Evolutionary conservation across 2,113 vertebrate genomes (phyloP), one percentile per base, ranked within the genome.

Genomic region (Hemichromis elongatus): DNA sequence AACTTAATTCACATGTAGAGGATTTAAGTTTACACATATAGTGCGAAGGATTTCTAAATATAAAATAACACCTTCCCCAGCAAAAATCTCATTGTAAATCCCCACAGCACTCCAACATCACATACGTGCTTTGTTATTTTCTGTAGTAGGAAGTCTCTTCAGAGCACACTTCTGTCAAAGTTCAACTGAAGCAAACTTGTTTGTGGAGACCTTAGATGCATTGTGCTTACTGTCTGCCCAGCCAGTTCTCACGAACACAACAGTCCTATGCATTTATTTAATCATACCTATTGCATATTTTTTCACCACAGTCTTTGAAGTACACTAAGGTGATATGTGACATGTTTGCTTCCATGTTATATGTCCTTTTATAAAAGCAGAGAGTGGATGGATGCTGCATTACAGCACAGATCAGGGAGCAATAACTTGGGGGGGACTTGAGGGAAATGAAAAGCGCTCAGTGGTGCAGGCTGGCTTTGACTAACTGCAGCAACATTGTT

Each of bases 361-460:
- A 4, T 40, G 75, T 40, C 11, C n/a, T 16, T 53, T 30, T 79
- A 33, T 53, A 85, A 54, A 50, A 80, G 30, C 56, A 75, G 5
- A 57, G 5, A 16, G 70, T 73, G 66, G 63, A 30, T 73, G 66
- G 70, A 80, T 75, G 70, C 81, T 53, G 78, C 30, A 77, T 57
- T 52, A 85, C 50, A 66, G 30, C n/a, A 21, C 57, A 84, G 87
- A 90, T 83, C 87, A 87, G 61, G 83, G 82, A 86, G 88, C 86
- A 93, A 86, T 91, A 94, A 90, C 28, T 35, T 53, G 24, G 45
- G 12, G 42, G 14, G 59, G 77, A 57, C 83, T 78, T 80, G 54
- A 77, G 88, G 87, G 86, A 90, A 90, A 93, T 92, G 61, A 91
- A 91, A 88, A 92, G 84, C 2, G 40, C 70, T 68, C 81, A 35